Evolutionary conservation across 2,113 vertebrate species (phyloP).

Genomic region (Sylvia atricapilla): DNA sequence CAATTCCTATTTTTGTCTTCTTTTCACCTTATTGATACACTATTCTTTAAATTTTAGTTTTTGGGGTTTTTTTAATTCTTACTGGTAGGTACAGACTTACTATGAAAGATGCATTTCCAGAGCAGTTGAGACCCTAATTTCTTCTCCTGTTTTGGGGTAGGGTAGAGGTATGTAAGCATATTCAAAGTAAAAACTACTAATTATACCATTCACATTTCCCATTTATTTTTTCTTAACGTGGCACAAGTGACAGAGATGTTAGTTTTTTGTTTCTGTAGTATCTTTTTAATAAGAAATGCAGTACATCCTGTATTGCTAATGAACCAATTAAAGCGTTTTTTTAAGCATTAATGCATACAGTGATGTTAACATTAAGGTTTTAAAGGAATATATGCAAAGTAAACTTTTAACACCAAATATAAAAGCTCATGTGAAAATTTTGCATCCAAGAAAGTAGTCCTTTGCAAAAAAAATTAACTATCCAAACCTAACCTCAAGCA

Average conservation of each 20-base stretch:
- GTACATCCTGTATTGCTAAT: background rate
- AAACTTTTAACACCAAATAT: background rate
- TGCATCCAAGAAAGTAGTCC: background rate
- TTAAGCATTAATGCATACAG: rapidly evolving
- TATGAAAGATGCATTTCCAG: background rate
- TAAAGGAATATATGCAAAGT: background rate
- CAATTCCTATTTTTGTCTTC: background rate
- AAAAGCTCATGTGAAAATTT: background rate
- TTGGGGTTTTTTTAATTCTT: background rate
- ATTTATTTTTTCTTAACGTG: background rate
- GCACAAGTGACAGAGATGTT: background rate
- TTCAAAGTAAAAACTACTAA: background rate
- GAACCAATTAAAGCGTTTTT: background rate
- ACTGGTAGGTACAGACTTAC: background rate
- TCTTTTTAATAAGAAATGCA: background rate
- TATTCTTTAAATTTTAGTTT: background rate
- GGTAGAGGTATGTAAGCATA: background rate
- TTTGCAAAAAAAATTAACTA: background rate
- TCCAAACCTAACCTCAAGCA: background rate
- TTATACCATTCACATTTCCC: background rate
- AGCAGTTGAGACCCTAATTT: background rate
- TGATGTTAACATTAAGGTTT: background rate
- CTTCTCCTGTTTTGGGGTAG: background rate
- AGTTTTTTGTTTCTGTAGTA: background rate
- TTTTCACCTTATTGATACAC: background rate